A percentile compares a stretch with the other conserved stretches of the same genome.
These are phyloP conservation scores for Spinus olivaceus DNA, from an alignment of 2,797 vertebrate genomes.

Conservation along the genomic window DNA sequence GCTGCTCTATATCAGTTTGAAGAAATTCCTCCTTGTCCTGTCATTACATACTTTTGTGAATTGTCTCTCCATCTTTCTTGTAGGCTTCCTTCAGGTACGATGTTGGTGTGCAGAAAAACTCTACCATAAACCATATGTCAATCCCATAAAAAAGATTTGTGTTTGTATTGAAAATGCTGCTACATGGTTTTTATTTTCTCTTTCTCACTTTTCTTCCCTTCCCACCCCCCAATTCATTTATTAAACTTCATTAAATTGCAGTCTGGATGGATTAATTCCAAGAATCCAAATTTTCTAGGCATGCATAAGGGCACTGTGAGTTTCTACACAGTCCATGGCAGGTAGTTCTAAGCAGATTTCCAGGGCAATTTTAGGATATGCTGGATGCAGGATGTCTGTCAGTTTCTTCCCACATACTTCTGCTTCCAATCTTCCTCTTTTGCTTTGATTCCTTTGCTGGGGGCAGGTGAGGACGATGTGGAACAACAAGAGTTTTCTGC, in stretches of 20 bases:
- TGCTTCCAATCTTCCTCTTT: not conserved
- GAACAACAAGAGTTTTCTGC: constrained; percentile 1
- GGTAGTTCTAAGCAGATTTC: not conserved
- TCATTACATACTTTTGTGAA: not conserved
- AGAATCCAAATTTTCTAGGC: not conserved
- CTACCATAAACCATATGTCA: not conserved
- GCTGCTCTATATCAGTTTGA: not conserved
- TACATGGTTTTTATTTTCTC: not conserved
- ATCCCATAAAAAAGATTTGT: not conserved
- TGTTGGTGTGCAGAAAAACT: not conserved
- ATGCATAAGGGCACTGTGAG: not conserved
- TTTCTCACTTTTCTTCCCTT: not conserved
- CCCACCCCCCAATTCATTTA: not conserved
- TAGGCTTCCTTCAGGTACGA: not conserved
- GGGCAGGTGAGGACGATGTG: not conserved
- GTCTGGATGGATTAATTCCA: not conserved
- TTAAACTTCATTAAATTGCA: not conserved
- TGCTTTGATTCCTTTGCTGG: constrained; percentile 26
- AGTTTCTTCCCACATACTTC: constrained; percentile 13
- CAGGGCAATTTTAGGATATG: not conserved
- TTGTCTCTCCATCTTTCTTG: not conserved
- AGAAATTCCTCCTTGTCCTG: not conserved
- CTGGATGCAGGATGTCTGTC: not conserved
- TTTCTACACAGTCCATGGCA: not conserved
- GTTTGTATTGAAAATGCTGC: not conserved